Percentiles rank a stretch among this genome's conserved stretches.
phyloP scores from a whole-genome alignment of 1,140 invertebrate genomes.

The Telenomus remus region DNA sequence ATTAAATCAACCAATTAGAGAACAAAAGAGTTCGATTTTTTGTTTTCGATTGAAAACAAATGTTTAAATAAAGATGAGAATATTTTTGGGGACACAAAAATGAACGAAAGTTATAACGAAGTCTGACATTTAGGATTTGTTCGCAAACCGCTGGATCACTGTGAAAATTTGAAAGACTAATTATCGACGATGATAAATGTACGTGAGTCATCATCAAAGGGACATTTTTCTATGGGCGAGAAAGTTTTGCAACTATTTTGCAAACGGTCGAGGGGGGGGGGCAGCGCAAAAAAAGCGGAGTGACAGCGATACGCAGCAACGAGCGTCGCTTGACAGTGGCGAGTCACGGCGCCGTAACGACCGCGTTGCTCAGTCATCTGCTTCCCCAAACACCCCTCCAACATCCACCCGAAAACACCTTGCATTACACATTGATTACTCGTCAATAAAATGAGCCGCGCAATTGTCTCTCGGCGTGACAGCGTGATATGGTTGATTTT shows the following conservation, averaged over 20 bases:
- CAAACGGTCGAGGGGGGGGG: conserved; percentile 22
- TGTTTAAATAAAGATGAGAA: conserved; percentile 18
- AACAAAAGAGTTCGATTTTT: no score
- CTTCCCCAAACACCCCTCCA: conserved; percentile 55
- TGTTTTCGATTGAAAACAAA: no score
- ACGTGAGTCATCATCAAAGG: conserved; percentile 43
- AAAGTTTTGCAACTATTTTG: conserved; percentile 54
- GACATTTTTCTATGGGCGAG: conserved; percentile 43
- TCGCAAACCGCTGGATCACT: conserved; percentile 42
- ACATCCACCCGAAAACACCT: conserved; percentile 56
- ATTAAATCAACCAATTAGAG: no score
- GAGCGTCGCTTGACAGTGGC: conserved; percentile 57
- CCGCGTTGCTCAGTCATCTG: conserved; percentile 64
- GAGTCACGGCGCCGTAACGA: conserved; percentile 65
- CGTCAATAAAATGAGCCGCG: conserved; percentile 25
- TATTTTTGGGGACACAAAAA: conserved; percentile 5
- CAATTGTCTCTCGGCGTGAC: conserved; percentile 23
- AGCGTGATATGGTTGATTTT: conserved; percentile 38
- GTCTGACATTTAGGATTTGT: conserved; percentile 48
- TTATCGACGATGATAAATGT: conserved; percentile 56
- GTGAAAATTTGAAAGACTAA: conserved; percentile 53
- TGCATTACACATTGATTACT: conserved; percentile 40
- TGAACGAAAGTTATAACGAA: conserved; percentile 30
- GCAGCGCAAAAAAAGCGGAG: conserved; percentile 33
- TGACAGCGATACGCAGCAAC: conserved; percentile 44